Evolutionary conservation across 2,797 vertebrate species (phyloP), one percentile per base, ranked within the genome.

Genomic region (Anomalospiza imberbis): DNA sequence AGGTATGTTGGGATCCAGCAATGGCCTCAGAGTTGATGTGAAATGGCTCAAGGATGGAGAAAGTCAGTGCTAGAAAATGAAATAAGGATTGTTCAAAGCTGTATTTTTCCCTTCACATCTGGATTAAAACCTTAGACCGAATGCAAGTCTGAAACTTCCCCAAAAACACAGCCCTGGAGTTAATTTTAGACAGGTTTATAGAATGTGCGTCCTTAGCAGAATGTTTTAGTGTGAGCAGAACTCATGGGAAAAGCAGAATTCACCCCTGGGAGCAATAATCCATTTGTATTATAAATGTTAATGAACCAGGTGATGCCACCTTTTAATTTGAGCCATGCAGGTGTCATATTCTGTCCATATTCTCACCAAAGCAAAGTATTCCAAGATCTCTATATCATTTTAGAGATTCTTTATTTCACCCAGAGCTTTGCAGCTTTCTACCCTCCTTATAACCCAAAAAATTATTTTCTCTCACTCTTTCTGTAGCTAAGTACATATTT

Each of bases 81-180:
- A 57, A 66, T 42, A 13, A 40, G 10, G 3, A 19, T 12, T 44
- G 7, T 11, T n/a, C 25, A 24, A 60, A 82, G 10, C 12, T 50
- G 22, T 47, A 7, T n/a, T 81, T 61, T 54, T 8, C 17, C 29
- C 55, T 73, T 89, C 11, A 6, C 10, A 5, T 48, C 40, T 53
- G 63, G 12, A 66, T 82, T 38, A 26, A n/a, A 60, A 72, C 16
- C 21, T 57, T 76, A 48, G 5, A 8, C 8, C 1, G 4, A 86
- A 19, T 8, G 12, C 13, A 54, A 40, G 17, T 4, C 24, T 42
- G 13, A 78, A 66, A 17, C 4, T 11, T 51, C 24, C 48, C n/a
- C 10, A 3, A 78, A 90, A 84, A 28, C 44, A 34, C 0, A 0
- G 26, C 14, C 19, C 29, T 0, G 0, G 63, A 44, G 22, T 31